Conservation (phyloP, 2,888 invertebrate species). For the Athetis lepigone region DNA sequence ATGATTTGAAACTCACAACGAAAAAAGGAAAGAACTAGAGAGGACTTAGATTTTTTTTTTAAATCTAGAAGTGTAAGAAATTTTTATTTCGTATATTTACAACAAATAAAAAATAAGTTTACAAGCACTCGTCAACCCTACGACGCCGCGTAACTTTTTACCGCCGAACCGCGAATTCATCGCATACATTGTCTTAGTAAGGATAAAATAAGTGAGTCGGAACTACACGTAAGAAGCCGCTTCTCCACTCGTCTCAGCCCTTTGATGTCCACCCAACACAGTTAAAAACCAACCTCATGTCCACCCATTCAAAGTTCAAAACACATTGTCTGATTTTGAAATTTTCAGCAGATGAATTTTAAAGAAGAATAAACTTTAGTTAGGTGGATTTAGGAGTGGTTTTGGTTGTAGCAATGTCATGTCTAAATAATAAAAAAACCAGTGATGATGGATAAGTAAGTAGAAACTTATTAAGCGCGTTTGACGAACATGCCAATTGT, state of each 20-base stretch:
- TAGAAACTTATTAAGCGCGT: constrained; percentile 85
- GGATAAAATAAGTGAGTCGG: constrained; percentile 87
- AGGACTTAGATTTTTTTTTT: too few relatives aligned
- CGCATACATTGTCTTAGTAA: constrained; percentile 87
- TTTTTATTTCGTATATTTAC: too few relatives aligned
- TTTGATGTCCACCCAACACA: constrained; percentile 70
- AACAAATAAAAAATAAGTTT: too few relatives aligned
- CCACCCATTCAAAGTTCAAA: constrained; percentile 23
- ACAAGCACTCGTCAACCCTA: constrained; percentile 69
- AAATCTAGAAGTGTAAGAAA: too few relatives aligned
- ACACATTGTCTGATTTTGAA: constrained; percentile 18
- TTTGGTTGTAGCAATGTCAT: constrained; percentile 45
- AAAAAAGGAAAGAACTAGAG: too few relatives aligned
- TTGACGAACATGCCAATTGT: constrained; percentile 85
- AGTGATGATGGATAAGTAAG: constrained; percentile 84
- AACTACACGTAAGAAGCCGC: constrained; percentile 82
- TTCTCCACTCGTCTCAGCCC: constrained; percentile 72
- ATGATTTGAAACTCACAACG: too few relatives aligned
- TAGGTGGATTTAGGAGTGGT: constrained; percentile 31
- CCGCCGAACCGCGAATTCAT: constrained; percentile 78
- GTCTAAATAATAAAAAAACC: constrained; percentile 73
- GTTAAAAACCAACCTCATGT: constrained; percentile 61
- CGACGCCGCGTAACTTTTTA: constrained; percentile 74
- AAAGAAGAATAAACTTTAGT: constrained; percentile 37
- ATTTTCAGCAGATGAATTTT: constrained; percentile 17